phyloP scores from a whole-genome alignment of 2,888 invertebrate species.

The Eudasyphora cyanicolor region DNA sequence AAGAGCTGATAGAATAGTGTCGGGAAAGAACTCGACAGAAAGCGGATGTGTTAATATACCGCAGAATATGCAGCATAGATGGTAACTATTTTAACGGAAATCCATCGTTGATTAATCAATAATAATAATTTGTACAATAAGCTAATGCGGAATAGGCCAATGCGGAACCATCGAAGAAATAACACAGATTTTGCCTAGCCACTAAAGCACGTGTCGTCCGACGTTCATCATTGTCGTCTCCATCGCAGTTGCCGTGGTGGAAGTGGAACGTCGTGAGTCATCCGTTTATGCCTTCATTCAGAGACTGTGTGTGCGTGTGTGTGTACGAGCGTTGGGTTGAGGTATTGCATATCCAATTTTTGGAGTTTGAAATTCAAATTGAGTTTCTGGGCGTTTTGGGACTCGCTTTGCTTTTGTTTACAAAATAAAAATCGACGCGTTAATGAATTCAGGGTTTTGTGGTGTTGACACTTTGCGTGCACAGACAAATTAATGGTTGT shows the following conservation, averaged over 20 bases:
- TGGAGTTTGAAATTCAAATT: not conserved
- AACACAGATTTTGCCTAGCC: conserved; percentile 17
- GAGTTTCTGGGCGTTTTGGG: conserved; percentile 1
- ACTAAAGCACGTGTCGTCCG: conserved; percentile 50
- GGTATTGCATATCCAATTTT: not conserved
- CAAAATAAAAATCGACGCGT: no score
- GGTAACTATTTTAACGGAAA: conserved; percentile 61
- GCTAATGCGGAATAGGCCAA: no score
- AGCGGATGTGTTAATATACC: conserved; percentile 38
- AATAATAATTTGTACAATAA: conserved; percentile 16
- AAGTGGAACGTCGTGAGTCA: conserved; percentile 18
- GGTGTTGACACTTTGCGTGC: conserved; percentile 33
- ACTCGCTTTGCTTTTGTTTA: not conserved
- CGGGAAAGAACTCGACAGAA: not conserved
- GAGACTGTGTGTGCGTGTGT: not conserved
- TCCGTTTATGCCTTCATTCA: not conserved
- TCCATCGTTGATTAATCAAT: conserved; percentile 50
- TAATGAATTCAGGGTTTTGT: conserved; percentile 36
- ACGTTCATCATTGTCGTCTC: not conserved
- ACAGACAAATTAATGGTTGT: conserved; percentile 13
- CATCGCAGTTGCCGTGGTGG: not conserved
- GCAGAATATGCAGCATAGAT: conserved; percentile 19
- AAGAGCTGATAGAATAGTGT: not conserved
- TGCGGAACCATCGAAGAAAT: no score
- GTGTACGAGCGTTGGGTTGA: not conserved